Evolutionary conservation across 2,797 vertebrate genomes (phyloP).

Genomic region (Catharus ustulatus): DNA sequence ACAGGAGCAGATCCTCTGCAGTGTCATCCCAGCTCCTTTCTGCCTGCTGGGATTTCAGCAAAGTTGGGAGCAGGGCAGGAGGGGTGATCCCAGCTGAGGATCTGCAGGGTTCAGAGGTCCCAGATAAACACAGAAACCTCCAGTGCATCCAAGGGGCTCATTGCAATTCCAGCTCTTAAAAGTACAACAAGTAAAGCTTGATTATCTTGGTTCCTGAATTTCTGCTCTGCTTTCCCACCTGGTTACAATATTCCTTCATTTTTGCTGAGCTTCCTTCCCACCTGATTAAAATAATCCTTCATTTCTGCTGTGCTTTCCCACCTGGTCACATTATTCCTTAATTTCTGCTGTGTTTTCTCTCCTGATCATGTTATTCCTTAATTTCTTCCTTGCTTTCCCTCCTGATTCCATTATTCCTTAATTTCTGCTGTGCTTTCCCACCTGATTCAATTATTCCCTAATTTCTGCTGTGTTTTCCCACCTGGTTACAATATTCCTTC

Average conservation of each 20-base stretch:
- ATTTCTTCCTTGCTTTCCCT: not conserved
- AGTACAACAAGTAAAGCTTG: not conserved
- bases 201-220: not conserved
- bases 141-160: not conserved
- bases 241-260: not conserved
- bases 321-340: fast-evolving
- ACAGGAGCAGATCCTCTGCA: not conserved
- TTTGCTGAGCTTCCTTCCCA: not conserved
- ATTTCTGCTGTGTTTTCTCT: not conserved
- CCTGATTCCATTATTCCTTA: not conserved
- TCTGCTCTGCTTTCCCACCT: not conserved
- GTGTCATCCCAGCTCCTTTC: fast-evolving
- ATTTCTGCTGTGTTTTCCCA: fast-evolving
- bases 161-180: not conserved
- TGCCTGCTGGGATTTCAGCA: not conserved
- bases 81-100: fast-evolving
- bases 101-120: not conserved
- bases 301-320: not conserved
- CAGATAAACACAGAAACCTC: not conserved
- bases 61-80: not conserved
- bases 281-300: not conserved
- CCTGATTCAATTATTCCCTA: not conserved
- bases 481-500: not conserved
- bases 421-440: not conserved
- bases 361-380: not conserved